Base-by-base conservation (phyloP, 2,797 vertebrate species). In the Glyptemys insculpta region DNA sequence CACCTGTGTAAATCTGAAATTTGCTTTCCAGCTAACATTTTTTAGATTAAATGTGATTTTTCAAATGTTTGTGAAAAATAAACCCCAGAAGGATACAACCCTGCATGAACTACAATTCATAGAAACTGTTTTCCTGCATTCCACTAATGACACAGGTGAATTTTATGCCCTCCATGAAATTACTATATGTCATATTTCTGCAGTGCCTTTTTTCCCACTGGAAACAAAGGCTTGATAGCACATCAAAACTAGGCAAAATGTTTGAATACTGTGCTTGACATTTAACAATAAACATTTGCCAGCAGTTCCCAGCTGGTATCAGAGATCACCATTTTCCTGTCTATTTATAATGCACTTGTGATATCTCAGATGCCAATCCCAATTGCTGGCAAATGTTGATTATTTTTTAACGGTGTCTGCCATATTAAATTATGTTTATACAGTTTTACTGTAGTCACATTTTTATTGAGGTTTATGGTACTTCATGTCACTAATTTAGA, bases 11-110 rank as follows among this genome's bases (percentile, higher is more conserved):
- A 3, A 90, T 12, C n/a, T 76, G 52, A 93, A 94, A 72, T 25
- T 2, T 27, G 62, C 78, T 92, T 88, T 91, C 82, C 88, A 50
- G 84, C 84, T 81, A 87, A 95, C 96, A 94, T 92, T 90, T 78
- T 89, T 90, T 80, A 92, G 83, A 54, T 56, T 37, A 92, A 95
- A 92, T 50, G 4, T 82, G 54, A 91, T 62, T 59, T 94, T 95
- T 83, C 83, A 44, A 72, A 95, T 88, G 14, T 50, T 57, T 79
- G n/a, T 88, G 82, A 59, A 90, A 95, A 92, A 85, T 0, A 0
- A 80, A 65, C 76, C 0, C 1, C 0, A 0, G 57, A 57, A 41
- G 52, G 65, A 68, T 79, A 91, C 82, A 47, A 47, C 90, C 82
- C 81, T 82, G 18, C 54, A 50, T 95, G 81, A 85, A 87, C 88